Evolutionary conservation across 2,113 vertebrate species (phyloP), one percentile per base, ranked within the genome.

Genomic region (Chaetops frenatus): DNA sequence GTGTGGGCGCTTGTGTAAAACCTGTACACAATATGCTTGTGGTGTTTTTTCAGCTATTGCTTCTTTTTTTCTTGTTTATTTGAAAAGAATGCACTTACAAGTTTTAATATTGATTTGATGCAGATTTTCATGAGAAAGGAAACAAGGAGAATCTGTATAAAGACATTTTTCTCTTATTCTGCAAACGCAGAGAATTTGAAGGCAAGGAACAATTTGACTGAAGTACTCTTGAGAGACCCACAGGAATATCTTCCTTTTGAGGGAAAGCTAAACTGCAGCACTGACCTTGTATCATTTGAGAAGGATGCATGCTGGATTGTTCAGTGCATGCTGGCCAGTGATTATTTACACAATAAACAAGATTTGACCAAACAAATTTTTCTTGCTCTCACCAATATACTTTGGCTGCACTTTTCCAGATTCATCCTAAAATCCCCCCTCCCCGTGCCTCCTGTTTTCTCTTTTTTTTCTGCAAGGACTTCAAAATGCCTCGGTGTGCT

Each of bases 1-100:
- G 94, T 5, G 58, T 95, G 67, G 94, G 87, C 0, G 25, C 58
- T 88, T 90, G 66, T 87, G 47, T 77, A 77, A 95, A 96, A 92
- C 62, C 66, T 90, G 73, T 77, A 44, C 31, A 88, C 87, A 93
- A 83, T 92, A 90, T 92, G 85, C 38, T 66, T 73, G 23, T 38
- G 54, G 57, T 54, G 64, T 29, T 86, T 90, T 90, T 74, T 71
- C 38, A 80, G 38, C 33, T 66, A 10, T 25, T 56, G 20, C 36
- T 94, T 74, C 23, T 69, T 81, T 79, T 86, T 50, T 62, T 73
- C 35, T 19, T 58, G 15, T 62, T 88, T 65, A 48, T 84, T 91
- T 80, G 3, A 54, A 82, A 94, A 73, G 45, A 82, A 69, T n/a
- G 8, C 4, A 15, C 13, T 66, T 89, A 80, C 48, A 56, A 44